Evolutionary conservation across 2,797 vertebrate genomes (phyloP).

Genomic region (Hydrocynus forskahlii): DNA sequence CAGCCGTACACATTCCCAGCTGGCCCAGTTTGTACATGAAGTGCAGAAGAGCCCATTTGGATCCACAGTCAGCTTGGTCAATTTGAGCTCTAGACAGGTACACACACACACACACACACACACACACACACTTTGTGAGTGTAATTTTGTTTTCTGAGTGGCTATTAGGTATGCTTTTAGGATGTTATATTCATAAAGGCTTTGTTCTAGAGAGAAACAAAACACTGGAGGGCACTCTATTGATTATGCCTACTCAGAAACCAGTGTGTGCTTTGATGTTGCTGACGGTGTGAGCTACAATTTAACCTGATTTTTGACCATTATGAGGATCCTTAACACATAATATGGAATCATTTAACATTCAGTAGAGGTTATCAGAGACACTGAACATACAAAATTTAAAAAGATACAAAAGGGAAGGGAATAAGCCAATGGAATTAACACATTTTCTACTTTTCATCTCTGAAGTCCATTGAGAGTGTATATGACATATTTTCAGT

Average conservation of each 20-base stretch:
- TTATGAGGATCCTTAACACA: background rate
- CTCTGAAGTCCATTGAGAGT: too few species aligned
- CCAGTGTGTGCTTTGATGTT: background rate
- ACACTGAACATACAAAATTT: too few species aligned
- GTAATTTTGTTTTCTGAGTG: background rate
- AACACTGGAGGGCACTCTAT: background rate
- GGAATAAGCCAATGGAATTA: too few species aligned
- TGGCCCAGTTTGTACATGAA: conserved; percentile 94
- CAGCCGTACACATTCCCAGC: conserved; percentile 96
- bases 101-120: conserved; percentile 9
- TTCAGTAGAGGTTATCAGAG: background rate
- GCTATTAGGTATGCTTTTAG: background rate
- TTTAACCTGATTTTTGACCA: background rate
- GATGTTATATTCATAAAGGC: background rate
- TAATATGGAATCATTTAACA: background rate
- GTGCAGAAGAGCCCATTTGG: conserved; percentile 94
- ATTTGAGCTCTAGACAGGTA: conserved; percentile 94
- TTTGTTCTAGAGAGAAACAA: background rate
- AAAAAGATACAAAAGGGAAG: too few species aligned
- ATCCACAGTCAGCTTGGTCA: conserved; percentile 83
- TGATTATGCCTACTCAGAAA: background rate
- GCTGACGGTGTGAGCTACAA: background rate
- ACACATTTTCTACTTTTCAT: too few species aligned
- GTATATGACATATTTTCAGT: too few species aligned
- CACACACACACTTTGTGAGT: background rate